phyloP scores from a whole-genome alignment of 2,888 invertebrate species.

The Athripsodes cinereus region DNA sequence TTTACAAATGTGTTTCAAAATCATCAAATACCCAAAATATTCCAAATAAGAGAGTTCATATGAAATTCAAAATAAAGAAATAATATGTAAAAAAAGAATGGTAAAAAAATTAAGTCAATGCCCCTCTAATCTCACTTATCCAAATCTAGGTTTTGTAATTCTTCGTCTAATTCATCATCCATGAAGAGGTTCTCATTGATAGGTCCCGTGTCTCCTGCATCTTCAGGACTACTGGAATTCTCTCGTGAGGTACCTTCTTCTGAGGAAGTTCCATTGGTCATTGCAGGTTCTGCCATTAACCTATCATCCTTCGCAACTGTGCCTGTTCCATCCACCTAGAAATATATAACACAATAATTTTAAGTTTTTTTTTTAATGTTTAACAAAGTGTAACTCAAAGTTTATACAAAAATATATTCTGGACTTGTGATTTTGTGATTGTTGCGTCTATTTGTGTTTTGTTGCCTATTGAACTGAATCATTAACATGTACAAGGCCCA shows the following conservation, averaged over 20 bases:
- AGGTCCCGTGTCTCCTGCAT: constrained; percentile 55
- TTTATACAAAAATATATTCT: no score
- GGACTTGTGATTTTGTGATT: no score
- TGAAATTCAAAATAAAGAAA: no score
- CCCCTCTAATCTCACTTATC: constrained; percentile 47
- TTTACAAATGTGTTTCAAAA: no score
- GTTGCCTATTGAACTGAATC: no score
- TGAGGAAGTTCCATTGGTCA: constrained; percentile 22
- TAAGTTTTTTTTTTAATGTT: no score
- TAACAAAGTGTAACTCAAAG: no score
- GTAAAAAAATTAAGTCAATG: constrained; percentile 3
- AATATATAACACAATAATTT: no score
- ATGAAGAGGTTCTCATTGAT: constrained; percentile 92
- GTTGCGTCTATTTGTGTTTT: no score
- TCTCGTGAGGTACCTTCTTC: constrained; percentile 30
- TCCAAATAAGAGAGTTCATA: no score
- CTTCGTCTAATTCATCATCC: constrained; percentile 80
- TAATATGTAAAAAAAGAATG: not conserved
- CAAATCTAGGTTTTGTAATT: constrained; percentile 71
- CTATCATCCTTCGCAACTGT: constrained; percentile 54
- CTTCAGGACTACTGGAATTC: constrained; percentile 29
- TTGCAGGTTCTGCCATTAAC: constrained; percentile 23
- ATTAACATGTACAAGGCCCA: no score
- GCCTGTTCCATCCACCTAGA: constrained; percentile 65
- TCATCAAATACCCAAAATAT: no score